Base-by-base conservation (phyloP, 2,797 vertebrate species). In the Babyrousa celebensis region DNA sequence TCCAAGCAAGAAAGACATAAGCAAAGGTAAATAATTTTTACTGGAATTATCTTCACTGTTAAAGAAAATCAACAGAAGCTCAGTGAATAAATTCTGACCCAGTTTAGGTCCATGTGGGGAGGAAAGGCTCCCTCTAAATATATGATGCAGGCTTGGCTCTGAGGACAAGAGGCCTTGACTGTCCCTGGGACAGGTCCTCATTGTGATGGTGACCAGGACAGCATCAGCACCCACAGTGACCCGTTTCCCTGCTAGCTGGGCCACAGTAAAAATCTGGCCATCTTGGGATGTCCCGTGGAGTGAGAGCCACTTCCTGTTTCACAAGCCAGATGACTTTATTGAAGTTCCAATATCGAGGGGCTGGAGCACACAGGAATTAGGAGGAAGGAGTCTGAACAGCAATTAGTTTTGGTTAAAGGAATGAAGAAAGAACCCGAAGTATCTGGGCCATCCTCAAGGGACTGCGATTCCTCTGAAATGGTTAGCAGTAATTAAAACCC, bases 21-120 rank as follows among this genome's bases (percentile, higher is more conserved):
- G 75, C 65, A 71, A 56, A 79, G 29, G 11, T 56, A 96, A 91
- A 68, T 71, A 91, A 62, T 56, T 36, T 36, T 36, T 65, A 68
- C 7, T 89, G 56, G 43, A 79, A 63, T 93, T 91, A 60, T 75
- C 67, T 80, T 79, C 14, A 25, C 2, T 58, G 65, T 15, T 79
- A 32, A 15, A 74, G 74, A 68, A 83, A 93, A 95, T 94, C 58
- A 88, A 25, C 8, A 90, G 75, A 91, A 89, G 18, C 20, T 80
- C 25, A 43, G 14, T 80, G 80, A 85, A 82, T 92, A 92, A 85
- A 82, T 92, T 94, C 40, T 85, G 80, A 86, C 25, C 52, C 40
- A 63, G 52, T 85, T 94, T 68, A 36, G 36, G 17, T 7, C 79
- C 14, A 43, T 62, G 21, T 56, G 16, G 48, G 17, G 63, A 65